Evolutionary conservation across 2,113 vertebrate genomes (phyloP).

Genomic region (Ptilorrhoa leucosticta): DNA sequence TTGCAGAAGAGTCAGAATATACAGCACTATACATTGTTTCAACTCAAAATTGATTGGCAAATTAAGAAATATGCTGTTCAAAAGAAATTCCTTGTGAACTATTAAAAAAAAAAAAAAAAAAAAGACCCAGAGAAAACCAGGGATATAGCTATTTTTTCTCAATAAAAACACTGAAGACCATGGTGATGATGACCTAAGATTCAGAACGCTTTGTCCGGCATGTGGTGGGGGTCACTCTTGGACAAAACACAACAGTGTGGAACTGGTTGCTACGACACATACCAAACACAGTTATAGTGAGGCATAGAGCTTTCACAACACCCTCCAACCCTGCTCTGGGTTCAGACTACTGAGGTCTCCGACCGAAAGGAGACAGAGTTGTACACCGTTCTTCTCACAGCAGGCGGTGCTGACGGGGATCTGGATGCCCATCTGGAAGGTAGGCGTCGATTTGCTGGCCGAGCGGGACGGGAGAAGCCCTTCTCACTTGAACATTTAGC

Average conservation of each 20-base stretch:
- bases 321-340: slow-evolving; percentile 5
- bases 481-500: slow-evolving; percentile 70
- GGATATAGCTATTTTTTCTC: slow-evolving; percentile 51
- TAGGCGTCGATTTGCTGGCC: slow-evolving; percentile 87
- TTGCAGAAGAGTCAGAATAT: slow-evolving; percentile 77
- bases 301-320: not conserved
- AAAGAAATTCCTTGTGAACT: slow-evolving; percentile 51
- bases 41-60: slow-evolving; percentile 57
- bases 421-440: slow-evolving; percentile 91
- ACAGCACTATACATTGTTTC: slow-evolving; percentile 76
- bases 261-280: slow-evolving; percentile 31
- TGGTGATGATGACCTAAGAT: slow-evolving; percentile 62
- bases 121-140: slow-evolving; percentile 61
- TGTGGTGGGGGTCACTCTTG: slow-evolving; percentile 9
- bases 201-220: slow-evolving; percentile 9
- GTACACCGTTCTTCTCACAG: slow-evolving; percentile 60
- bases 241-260: slow-evolving; percentile 20
- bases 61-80: slow-evolving; percentile 53
- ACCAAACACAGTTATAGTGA: not conserved
- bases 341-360: slow-evolving; percentile 79
- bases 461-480: slow-evolving; percentile 87
- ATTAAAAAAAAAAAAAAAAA: slow-evolving; percentile 52
- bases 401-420: slow-evolving; percentile 75
- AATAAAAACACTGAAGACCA: slow-evolving; percentile 86
- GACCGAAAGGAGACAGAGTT: slow-evolving; percentile 75